These are phyloP conservation scores for Siniperca knerii DNA, from an alignment of 2,113 vertebrate genomes.

Conservation along the genomic window DNA sequence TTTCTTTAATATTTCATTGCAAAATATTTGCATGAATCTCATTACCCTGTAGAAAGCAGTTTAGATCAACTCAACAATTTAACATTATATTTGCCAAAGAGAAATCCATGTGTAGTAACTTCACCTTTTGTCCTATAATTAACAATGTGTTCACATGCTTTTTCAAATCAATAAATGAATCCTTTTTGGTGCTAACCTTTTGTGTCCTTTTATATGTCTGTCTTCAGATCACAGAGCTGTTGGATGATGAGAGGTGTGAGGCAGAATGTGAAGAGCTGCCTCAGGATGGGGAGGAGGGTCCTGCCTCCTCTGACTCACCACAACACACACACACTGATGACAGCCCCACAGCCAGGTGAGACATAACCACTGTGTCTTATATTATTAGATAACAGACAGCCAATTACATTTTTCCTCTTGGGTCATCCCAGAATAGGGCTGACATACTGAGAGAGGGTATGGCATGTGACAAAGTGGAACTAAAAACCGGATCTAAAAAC, in stretches of 20 bases:
- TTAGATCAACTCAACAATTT: not conserved
- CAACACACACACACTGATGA: constrained; percentile 70
- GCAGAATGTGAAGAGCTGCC: constrained; percentile 93
- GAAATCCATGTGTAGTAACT: not conserved
- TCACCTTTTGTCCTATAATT: not conserved
- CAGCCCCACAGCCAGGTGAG: constrained; percentile 79
- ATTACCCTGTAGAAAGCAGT: too few species aligned
- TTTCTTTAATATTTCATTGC: not conserved
- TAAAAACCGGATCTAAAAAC: not conserved
- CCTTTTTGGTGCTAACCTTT: not conserved
- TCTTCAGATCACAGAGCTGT: constrained; percentile 93
- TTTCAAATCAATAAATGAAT: not conserved
- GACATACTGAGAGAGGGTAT: not conserved
- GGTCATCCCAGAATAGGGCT: not conserved
- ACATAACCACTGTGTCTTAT: not conserved
- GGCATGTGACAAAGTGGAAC: not conserved
- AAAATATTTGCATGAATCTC: too few species aligned
- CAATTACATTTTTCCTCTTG: not conserved
- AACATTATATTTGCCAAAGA: not conserved
- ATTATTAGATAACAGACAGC: not conserved
- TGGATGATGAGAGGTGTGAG: constrained; percentile 95
- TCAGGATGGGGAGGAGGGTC: constrained; percentile 89
- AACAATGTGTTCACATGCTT: not conserved
- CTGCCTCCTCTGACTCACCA: constrained; percentile 72
- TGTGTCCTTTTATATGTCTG: not conserved